These are phyloP conservation scores for Crioceris asparagi DNA, from an alignment of 2,888 invertebrate species.

Conservation along the genomic window DNA sequence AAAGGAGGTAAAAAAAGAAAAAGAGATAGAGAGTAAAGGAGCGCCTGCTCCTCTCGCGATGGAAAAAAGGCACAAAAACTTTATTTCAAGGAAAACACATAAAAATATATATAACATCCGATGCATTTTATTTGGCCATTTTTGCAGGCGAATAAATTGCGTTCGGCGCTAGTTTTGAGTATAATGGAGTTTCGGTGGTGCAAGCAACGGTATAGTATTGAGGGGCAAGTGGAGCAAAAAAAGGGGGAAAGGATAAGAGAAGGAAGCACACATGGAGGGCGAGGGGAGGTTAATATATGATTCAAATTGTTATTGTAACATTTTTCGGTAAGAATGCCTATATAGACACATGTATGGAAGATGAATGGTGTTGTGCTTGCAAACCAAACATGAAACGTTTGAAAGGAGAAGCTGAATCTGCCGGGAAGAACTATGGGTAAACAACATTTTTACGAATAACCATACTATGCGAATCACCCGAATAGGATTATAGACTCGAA, in stretches of 20 bases:
- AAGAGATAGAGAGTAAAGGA: slow-evolving; percentile 3
- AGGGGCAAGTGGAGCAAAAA: no score
- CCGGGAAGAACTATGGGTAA: no score
- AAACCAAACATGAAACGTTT: no score
- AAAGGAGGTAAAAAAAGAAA: no score
- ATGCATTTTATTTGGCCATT: slow-evolving; percentile 36
- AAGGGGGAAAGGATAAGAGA: slow-evolving; percentile 15
- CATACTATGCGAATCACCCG: no score
- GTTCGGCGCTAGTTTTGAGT: slow-evolving; percentile 31
- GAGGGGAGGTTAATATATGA: slow-evolving; percentile 21
- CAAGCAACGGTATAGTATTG: slow-evolving; percentile 8
- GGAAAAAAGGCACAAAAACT: slow-evolving; percentile 34
- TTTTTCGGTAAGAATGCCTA: slow-evolving; percentile 12
- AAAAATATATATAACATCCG: slow-evolving; percentile 39
- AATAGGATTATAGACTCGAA: no score
- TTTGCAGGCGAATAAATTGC: slow-evolving; percentile 31
- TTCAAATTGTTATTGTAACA: slow-evolving; percentile 24
- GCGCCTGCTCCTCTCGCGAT: slow-evolving; percentile 14
- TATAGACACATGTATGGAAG: no score
- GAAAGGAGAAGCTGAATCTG: no score
- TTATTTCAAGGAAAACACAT: slow-evolving; percentile 38
- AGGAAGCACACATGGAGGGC: slow-evolving; percentile 12
- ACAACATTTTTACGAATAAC: no score
- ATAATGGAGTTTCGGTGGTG: slow-evolving; percentile 26
- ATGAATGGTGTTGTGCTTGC: no score